phyloP scores from a whole-genome alignment of 1,140 invertebrate species.

The Microplitis demolitor region DNA sequence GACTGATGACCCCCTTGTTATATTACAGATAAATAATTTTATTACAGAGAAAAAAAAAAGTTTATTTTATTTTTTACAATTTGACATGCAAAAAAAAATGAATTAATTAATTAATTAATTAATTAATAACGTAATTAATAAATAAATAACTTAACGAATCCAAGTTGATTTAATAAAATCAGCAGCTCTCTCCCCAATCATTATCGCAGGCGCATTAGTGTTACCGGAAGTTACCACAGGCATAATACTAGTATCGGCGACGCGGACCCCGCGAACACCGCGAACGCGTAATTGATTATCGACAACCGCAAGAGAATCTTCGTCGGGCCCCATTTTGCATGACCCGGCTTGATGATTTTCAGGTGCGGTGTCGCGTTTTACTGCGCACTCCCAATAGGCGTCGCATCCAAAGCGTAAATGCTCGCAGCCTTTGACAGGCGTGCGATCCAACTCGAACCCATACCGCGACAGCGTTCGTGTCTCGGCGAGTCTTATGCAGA shows the following conservation, averaged over 20 bases:
- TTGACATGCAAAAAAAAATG: neutral
- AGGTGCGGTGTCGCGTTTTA: slow-evolving; percentile 74
- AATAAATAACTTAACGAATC: slow-evolving; percentile 47
- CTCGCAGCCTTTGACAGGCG: slow-evolving; percentile 74
- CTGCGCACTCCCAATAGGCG: slow-evolving; percentile 81
- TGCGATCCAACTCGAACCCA: slow-evolving; percentile 74
- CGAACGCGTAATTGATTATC: slow-evolving; percentile 73
- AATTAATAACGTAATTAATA: neutral
- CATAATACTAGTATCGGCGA: slow-evolving; percentile 83
- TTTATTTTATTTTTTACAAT: neutral
- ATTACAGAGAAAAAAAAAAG: neutral
- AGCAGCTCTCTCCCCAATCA: slow-evolving; percentile 82
- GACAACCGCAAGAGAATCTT: slow-evolving; percentile 73
- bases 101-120: neutral
- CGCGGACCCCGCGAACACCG: slow-evolving; percentile 72
- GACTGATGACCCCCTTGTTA: neutral
- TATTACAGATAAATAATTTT: too few species aligned
- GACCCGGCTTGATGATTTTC: slow-evolving; percentile 87
- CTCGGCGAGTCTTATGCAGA: slow-evolving; percentile 71
- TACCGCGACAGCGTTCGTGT: slow-evolving; percentile 70
- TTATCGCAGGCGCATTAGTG: slow-evolving; percentile 80
- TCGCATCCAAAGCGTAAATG: slow-evolving; percentile 74
- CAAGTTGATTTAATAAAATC: slow-evolving; percentile 78
- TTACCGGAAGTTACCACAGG: slow-evolving; percentile 77
- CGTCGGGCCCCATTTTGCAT: slow-evolving; percentile 77